phyloP scores from a whole-genome alignment of 2,113 vertebrate species.

The Zootoca vivipara region DNA sequence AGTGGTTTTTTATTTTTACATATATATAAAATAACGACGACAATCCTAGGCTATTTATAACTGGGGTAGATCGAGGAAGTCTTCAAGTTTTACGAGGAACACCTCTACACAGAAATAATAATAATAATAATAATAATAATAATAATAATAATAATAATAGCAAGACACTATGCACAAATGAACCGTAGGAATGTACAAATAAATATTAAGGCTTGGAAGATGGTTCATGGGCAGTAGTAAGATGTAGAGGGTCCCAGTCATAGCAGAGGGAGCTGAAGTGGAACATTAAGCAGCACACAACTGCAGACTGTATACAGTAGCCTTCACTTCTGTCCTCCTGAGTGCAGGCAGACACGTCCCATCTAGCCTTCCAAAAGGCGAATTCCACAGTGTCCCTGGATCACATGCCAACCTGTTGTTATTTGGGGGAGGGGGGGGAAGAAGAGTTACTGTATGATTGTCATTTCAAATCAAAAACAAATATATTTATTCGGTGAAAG shows the following conservation, averaged over 20 bases:
- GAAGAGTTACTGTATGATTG: neutral
- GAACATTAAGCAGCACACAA: conserved; percentile 51
- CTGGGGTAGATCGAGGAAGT: conserved; percentile 62
- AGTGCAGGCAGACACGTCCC: conserved; percentile 58
- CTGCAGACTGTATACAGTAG: conserved; percentile 63
- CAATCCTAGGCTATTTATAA: conserved; percentile 69
- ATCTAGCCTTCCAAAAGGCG: conserved; percentile 50
- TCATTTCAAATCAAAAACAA: conserved; percentile 4
- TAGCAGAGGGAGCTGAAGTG: conserved; percentile 53
- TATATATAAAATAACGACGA: conserved; percentile 7
- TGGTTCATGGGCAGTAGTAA: conserved; percentile 60
- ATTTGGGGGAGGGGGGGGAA: neutral
- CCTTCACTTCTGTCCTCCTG: conserved; percentile 65
- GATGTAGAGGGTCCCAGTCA: conserved; percentile 69
- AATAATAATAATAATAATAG: neutral
- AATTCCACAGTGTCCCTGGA: conserved; percentile 36
- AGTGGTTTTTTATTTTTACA: conserved; percentile 47
- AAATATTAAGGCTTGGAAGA: conserved; percentile 77
- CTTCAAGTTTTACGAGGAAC: conserved; percentile 77
- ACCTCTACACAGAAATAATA: conserved; percentile 62
- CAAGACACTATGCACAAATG: conserved; percentile 60
- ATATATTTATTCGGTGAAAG: neutral
- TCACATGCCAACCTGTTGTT: conserved; percentile 52
- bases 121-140: neutral
- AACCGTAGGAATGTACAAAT: conserved; percentile 76